These are phyloP conservation scores for Sylvia atricapilla DNA, from an alignment of 2,113 vertebrate genomes.

Conservation along the genomic window DNA sequence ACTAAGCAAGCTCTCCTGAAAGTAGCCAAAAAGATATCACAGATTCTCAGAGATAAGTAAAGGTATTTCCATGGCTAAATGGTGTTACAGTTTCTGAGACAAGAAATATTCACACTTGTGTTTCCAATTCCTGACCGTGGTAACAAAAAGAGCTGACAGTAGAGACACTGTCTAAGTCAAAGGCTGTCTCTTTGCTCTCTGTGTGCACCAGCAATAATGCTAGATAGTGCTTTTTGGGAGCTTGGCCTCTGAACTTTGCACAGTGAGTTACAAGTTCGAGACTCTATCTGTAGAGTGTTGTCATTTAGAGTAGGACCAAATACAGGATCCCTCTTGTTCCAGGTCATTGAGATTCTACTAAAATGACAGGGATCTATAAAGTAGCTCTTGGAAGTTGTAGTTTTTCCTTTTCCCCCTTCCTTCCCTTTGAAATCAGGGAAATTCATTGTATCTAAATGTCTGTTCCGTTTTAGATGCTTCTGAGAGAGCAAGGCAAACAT, in stretches of 20 bases:
- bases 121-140: background rate
- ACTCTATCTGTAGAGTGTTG: background rate
- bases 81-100: background rate
- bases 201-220: background rate
- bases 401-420: background rate
- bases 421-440: background rate
- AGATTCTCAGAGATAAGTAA: background rate
- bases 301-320: background rate
- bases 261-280: background rate
- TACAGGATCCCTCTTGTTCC: background rate
- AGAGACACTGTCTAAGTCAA: background rate
- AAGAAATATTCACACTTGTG: background rate
- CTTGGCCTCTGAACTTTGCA: background rate
- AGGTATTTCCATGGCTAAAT: background rate
- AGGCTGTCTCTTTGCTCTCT: background rate
- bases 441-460: background rate
- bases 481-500: background rate
- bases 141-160: background rate
- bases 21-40: background rate
- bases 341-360: background rate
- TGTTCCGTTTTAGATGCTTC: background rate
- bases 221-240: background rate
- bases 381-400: background rate
- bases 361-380: background rate
- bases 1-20: background rate